Evolutionary conservation across 2,797 vertebrate species (phyloP), one percentile per base, ranked within the genome.

Genomic region (Steatocranus sp.): DNA sequence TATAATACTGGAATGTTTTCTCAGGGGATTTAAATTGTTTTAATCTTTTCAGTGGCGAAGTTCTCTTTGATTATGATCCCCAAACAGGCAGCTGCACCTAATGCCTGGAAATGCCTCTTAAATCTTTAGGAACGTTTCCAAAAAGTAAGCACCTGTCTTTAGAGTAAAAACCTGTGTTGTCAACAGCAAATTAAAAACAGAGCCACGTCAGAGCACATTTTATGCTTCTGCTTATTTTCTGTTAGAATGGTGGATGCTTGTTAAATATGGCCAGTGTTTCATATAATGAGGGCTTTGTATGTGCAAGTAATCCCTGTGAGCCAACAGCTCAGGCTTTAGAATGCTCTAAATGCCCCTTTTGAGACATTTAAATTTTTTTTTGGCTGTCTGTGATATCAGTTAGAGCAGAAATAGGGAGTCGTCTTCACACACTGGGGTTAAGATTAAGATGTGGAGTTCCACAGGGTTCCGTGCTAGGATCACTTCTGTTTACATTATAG

Each of bases 51-150:
- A 54, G 61, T 73, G 81, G 66, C 12, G 6, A 56, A 63, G 41
- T 23, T 38, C 11, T 68, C 82, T 73, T 83, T 79, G 30, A 49
- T 81, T 81, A 75, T 73, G 78, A 83, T 61, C 80, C 25, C 70
- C 79, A 85, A 84, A 86, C 83, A 75, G 75, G 53, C 68, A 77
- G 75, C 76, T 76, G 70, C 8, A 38, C 25, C 54, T 74, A 50
- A 84, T 56, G 34, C 78, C 75, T 74, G 50, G 78, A 84, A 85
- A 76, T 77, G 25, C 78, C 68, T 48, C 68, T 73, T 48, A 73
- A 73, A 30, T 73, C 68, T 73, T 48, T 18, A n/a, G 68, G 68
- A 73, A n/a, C 1, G 0, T 30, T 73, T 73, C 43, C 43, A 73
- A 73, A 1, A 48, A n/a, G 68, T 61, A 48, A 73, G 43, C 23